Percentiles rank a stretch among this genome's conserved stretches.
Evolutionary conservation across 2,113 vertebrate genomes (phyloP).

Genomic region (Gopherus flavomarginatus): DNA sequence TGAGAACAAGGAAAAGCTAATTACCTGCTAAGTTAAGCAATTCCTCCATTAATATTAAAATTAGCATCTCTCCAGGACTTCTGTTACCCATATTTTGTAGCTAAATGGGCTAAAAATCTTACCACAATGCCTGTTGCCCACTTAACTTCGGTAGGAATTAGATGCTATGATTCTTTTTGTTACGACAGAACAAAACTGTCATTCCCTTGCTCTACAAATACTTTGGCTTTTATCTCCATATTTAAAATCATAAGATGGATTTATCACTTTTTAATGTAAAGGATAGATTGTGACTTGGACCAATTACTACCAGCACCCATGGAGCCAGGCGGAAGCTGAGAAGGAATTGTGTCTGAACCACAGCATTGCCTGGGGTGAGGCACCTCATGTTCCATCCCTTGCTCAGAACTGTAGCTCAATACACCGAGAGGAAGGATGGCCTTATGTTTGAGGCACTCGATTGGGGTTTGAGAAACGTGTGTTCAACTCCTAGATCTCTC

Average conservation of each 20-base stretch:
- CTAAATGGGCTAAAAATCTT: not conserved
- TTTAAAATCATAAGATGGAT: not conserved
- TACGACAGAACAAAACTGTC: not conserved
- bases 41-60: not conserved
- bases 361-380: too few relatives aligned
- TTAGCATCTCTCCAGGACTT: not conserved
- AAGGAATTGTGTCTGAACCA: not conserved
- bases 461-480: not conserved
- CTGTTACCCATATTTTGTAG: not conserved
- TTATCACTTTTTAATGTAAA: not conserved
- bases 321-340: not conserved
- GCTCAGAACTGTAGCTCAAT: not conserved
- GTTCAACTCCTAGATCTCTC: not conserved
- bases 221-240: fast-evolving
- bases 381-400: not conserved
- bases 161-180: not conserved
- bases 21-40: not conserved
- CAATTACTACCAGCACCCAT: not conserved
- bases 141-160: not conserved
- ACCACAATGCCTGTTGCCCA: not conserved
- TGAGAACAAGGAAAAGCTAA: not conserved
- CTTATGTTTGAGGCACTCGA: not conserved
- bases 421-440: not conserved
- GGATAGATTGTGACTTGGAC: not conserved
- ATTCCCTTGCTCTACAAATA: not conserved